Base-by-base conservation (phyloP, 2,888 invertebrate genomes). In the Stenotaenia linearis region DNA sequence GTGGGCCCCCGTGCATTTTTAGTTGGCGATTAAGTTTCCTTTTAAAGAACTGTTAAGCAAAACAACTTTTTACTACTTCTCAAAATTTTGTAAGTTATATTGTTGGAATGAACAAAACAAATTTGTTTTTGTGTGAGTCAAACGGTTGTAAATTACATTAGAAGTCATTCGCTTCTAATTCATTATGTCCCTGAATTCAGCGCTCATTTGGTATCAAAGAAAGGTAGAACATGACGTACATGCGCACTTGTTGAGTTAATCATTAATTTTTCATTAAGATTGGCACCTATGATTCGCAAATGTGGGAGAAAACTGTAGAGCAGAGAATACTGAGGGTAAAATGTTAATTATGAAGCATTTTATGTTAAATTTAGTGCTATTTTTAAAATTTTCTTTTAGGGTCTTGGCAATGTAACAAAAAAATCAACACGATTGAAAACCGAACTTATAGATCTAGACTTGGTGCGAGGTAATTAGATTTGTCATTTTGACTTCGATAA, bases 281-380 rank as follows among this genome's bases (percentile, higher is more conserved):
- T 87, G 96, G 97, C 85, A 94, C 94, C 30, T 97, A 97, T 88
- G 97, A 98, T 88, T 97, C 97, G 86, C 96, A 97, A 85, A 92
- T 94, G 90, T 98, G 97, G 97, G 98, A 98, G 87, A 94, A 94
- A 83, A 95, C 94, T 84, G 93, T 97, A 83, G 97, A 98, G 85
- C 94, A 95, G 86, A 91, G 94, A 84, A 94, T 96, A 84, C 89
- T 95, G 79, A 86, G 85, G 84, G 86, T 86, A 83, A 82, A 82
- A n/a, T 12, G n/a, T 21, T 12, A 28, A 25, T n/a, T 40, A 10
- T 40, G 40, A 12, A n/a, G 6, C 40, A 40, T 40, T 15, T 3
- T 10, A 15, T 40, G 40, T 40, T 40, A 40, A 7, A 40, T 4
- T 4, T 40, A 40, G n/a, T n/a, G 15, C 40, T 0, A n/a, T 9